These are phyloP conservation scores for Mustela lutreola DNA, from an alignment of 2,113 vertebrate genomes.

Conservation along the genomic window DNA sequence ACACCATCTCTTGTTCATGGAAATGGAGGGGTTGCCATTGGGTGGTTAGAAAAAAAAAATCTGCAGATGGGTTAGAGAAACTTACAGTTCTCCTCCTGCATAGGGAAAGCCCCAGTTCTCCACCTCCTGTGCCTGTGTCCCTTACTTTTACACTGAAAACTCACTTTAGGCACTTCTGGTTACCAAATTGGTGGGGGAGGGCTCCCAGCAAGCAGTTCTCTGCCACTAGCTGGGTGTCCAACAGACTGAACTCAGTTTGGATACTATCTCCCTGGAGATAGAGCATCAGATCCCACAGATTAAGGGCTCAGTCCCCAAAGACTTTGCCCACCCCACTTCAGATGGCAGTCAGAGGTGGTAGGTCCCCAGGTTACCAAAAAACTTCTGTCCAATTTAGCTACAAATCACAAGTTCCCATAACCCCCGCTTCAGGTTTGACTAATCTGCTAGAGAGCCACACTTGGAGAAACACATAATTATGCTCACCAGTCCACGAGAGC, in stretches of 20 bases:
- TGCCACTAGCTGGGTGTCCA: not conserved
- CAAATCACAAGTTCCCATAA: not conserved
- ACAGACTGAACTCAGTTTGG: not conserved
- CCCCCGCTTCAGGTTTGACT: not conserved
- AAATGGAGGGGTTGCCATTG: fast-evolving
- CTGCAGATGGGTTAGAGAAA: not conserved
- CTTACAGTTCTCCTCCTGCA: not conserved
- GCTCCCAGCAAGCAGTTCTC: not conserved
- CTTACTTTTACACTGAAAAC: not conserved
- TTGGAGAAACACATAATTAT: not conserved
- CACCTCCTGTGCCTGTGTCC: not conserved
- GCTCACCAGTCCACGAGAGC: not conserved
- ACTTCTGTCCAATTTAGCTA: not conserved
- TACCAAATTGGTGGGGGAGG: not conserved
- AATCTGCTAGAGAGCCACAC: not conserved
- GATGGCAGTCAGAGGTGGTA: not conserved
- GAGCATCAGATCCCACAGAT: not conserved
- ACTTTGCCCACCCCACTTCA: not conserved
- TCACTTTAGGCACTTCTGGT: not conserved
- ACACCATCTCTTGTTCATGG: not conserved
- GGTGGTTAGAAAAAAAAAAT: not conserved
- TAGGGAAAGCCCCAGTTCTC: not conserved
- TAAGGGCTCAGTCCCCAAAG: not conserved
- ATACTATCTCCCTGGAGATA: not conserved
- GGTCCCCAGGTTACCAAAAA: not conserved